Conservation (phyloP, 2,888 invertebrate species). For the Gerosis bhagava region DNA sequence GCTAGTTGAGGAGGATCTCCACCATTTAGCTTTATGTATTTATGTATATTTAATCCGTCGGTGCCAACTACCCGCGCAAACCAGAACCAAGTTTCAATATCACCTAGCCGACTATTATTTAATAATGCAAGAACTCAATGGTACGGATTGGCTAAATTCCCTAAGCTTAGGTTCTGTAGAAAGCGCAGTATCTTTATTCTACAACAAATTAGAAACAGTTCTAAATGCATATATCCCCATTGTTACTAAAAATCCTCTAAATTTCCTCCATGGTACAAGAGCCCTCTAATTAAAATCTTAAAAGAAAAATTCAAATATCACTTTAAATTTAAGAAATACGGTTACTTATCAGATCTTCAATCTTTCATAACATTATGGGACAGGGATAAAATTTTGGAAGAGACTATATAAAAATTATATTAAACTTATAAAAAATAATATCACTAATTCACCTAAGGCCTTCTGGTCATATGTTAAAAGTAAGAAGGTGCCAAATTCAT, state of each 20-base stretch:
- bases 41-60: neutral
- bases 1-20: neutral
- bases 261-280: conserved; percentile 16
- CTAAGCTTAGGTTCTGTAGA: neutral
- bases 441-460: neutral
- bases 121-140: neutral
- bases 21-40: neutral
- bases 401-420: neutral
- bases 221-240: neutral
- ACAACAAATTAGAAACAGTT: neutral
- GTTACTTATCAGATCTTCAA: neutral
- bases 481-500: conserved; percentile 1
- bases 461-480: conserved; percentile 6
- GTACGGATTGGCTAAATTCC: neutral
- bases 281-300: conserved; percentile 7
- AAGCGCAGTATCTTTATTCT: neutral
- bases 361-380: conserved; percentile 10
- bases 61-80: neutral
- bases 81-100: neutral
- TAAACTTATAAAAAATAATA: neutral
- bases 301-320: conserved; percentile 20
- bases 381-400: neutral
- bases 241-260: neutral
- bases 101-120: conserved; percentile 1
- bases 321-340: conserved; percentile 13